Percentiles rank a stretch among this genome's conserved stretches.
phyloP scores from a whole-genome alignment of 2,888 invertebrate genomes.

The Listrodromus nycthemerus region DNA sequence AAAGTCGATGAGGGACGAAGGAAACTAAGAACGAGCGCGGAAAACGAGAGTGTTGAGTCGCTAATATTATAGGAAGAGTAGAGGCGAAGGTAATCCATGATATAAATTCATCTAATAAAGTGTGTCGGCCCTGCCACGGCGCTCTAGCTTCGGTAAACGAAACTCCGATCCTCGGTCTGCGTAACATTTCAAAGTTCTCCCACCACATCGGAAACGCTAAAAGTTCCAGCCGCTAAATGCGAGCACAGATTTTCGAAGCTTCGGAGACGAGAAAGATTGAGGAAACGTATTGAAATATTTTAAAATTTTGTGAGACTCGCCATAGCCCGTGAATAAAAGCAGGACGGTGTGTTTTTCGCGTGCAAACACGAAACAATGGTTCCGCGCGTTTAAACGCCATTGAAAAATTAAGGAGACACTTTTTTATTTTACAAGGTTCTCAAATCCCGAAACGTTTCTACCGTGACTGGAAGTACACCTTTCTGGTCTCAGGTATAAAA shows the following conservation, averaged over 20 bases:
- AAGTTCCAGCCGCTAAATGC: background rate
- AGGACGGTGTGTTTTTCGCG: too few species aligned
- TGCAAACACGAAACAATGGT: too few species aligned
- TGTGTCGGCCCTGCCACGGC: background rate
- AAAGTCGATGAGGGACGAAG: conserved; percentile 28
- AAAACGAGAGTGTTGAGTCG: conserved; percentile 11
- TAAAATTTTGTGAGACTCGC: too few species aligned
- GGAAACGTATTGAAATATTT: too few species aligned
- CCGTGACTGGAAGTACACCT: too few species aligned
- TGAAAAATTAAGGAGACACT: too few species aligned
- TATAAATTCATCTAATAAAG: conserved; percentile 26
- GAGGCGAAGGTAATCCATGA: conserved; percentile 22
- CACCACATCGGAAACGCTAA: background rate
- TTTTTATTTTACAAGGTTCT: too few species aligned
- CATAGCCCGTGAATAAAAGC: too few species aligned
- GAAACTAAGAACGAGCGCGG: background rate
- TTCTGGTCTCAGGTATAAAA: too few species aligned
- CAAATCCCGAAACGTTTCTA: too few species aligned
- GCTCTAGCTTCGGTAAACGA: conserved; percentile 19
- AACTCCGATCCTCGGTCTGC: background rate
- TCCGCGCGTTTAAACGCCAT: too few species aligned
- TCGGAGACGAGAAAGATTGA: too few species aligned
- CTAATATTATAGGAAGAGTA: conserved; percentile 27
- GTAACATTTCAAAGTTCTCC: conserved; percentile 3
- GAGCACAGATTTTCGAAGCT: background rate